These are phyloP conservation scores for Oriolus oriolus DNA, from an alignment of 2,113 vertebrate species.

Conservation along the genomic window DNA sequence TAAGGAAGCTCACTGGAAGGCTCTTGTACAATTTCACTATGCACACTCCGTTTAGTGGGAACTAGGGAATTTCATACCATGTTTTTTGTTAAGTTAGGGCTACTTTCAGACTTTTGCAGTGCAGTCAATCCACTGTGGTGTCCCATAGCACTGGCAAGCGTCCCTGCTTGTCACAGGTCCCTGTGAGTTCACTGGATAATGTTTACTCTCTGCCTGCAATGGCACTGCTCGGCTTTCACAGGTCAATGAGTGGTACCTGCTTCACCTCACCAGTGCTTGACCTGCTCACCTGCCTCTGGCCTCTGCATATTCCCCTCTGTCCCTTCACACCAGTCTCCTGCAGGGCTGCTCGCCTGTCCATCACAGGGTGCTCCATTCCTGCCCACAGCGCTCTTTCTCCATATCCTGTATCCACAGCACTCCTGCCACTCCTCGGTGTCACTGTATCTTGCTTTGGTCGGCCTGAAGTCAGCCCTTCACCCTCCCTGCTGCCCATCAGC, in stretches of 20 bases:
- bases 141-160: not conserved
- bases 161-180: not conserved
- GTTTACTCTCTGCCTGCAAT: not conserved
- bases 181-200: not conserved
- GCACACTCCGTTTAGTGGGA: not conserved
- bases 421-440: not conserved
- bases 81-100: not conserved
- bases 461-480: not conserved
- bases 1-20: not conserved
- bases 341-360: rapidly evolving
- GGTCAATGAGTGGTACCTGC: not conserved
- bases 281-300: not conserved
- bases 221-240: not conserved
- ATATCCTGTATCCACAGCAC: not conserved
- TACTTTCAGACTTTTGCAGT: not conserved
- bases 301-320: not conserved
- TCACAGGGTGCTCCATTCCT: not conserved
- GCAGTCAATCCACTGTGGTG: not conserved
- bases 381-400: not conserved
- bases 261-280: not conserved
- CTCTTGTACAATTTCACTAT: not conserved
- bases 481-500: not conserved
- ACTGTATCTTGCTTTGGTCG: not conserved
- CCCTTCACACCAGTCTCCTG: not conserved
- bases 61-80: not conserved